Base-by-base conservation (phyloP, 1,140 invertebrate genomes). In the Cepaea nemoralis region DNA sequence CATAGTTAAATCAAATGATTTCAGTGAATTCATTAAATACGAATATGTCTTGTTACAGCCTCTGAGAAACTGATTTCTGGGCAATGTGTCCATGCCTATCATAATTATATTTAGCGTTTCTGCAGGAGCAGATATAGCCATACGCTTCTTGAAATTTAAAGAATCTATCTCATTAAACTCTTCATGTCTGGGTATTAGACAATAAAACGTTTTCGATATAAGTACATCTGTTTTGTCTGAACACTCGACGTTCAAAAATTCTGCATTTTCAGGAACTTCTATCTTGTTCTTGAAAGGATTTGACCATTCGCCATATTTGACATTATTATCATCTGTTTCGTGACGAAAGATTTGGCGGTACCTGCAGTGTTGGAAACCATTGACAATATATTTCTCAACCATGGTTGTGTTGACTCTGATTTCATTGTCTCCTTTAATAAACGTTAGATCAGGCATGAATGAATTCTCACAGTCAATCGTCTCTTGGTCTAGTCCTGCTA, bases 51-150 rank as follows among this genome's bases (percentile, higher is more conserved):
- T n/a, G n/a, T n/a, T n/a, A n/a, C n/a, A n/a, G n/a, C n/a, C n/a
- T n/a, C n/a, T n/a, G n/a, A n/a, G n/a, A n/a, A n/a, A n/a, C 14
- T 73, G 70, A 73, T 73, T 16, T 37, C 70, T 37, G 6, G 70
- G 12, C 14, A 73, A 12, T 37, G 10, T 12, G 70, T 73, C 70
- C 8, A 19, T 37, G 12, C 33, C 70, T 6, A 73, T 16, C 33
- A 42, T 42, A 27, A 73, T 73, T 35, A 73, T 39, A 39, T 39
- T 73, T 22, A 73, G 12, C 10, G 19, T 73, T 39, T 73, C 70
- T 12, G 10, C 14, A 12, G 70, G 70, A 12, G 19, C 14, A 39
- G 27, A 31, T 35, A 14, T 27, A 31, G 14, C 19, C 19, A 14
- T 16, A 19, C 37, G 70, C 33, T 73, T 73, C 12, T 39, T 12